phyloP scores from a whole-genome alignment of 2,888 invertebrate genomes.

The Ecliptopera silaceata region DNA sequence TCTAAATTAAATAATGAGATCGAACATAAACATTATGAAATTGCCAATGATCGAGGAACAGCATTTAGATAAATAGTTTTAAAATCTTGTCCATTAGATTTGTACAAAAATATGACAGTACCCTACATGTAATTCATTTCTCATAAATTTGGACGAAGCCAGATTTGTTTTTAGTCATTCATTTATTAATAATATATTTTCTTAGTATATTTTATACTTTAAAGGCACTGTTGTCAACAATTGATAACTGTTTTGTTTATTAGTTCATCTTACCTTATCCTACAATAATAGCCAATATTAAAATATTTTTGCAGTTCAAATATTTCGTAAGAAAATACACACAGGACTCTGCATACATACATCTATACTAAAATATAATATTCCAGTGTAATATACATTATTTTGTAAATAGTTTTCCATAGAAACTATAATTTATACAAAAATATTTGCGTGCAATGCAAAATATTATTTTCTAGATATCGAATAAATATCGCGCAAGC shows the following conservation, averaged over 20 bases:
- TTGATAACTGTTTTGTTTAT: constrained; percentile 71
- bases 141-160: constrained; percentile 60
- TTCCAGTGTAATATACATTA: constrained; percentile 74
- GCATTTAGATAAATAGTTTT: constrained; percentile 45
- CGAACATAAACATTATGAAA: constrained; percentile 78
- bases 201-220: constrained; percentile 66
- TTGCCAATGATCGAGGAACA: constrained; percentile 61
- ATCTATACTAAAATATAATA: constrained; percentile 77
- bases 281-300: constrained; percentile 80
- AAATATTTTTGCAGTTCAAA: constrained; percentile 77
- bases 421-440: constrained; percentile 74
- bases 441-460: constrained; percentile 69
- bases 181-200: constrained; percentile 65
- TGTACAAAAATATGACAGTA: constrained; percentile 49
- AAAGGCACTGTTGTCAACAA: constrained; percentile 79
- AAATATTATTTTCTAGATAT: constrained; percentile 53
- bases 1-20: constrained; percentile 83
- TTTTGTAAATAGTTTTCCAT: constrained; percentile 75
- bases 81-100: constrained; percentile 39
- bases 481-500: constrained; percentile 52
- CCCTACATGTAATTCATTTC: constrained; percentile 40
- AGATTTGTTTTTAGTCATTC: constrained; percentile 31
- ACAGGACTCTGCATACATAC: constrained; percentile 77
- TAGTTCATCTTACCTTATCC: constrained; percentile 71
- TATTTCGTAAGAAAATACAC: constrained; percentile 80